Conservation (phyloP, 2,113 vertebrate species). For the Prunella fulvescens region DNA sequence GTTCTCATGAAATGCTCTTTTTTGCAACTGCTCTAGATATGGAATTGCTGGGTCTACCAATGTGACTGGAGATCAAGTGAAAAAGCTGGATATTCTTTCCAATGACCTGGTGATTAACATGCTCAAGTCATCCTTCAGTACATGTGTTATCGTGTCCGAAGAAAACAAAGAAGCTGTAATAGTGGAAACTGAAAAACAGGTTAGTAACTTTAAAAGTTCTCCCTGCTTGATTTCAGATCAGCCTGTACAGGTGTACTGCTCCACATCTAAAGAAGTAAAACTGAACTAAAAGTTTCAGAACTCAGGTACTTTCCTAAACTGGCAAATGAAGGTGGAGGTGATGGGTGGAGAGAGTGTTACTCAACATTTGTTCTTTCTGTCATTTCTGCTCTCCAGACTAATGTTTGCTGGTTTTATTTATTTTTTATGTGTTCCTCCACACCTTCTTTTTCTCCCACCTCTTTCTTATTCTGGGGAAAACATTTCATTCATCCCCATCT, state of each 20-base stretch:
- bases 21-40: conserved; percentile 75
- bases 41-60: conserved; percentile 95
- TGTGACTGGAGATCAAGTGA: conserved; percentile 95
- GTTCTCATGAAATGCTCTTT: neutral
- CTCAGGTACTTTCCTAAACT: neutral
- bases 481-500: neutral
- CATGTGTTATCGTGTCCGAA: conserved; percentile 93
- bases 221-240: neutral
- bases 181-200: conserved; percentile 86
- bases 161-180: conserved; percentile 90
- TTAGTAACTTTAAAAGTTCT: conserved; percentile 53
- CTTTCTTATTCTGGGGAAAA: neutral
- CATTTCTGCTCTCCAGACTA: neutral
- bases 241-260: neutral
- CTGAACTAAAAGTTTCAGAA: neutral
- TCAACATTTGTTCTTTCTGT: neutral
- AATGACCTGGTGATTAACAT: conserved; percentile 96
- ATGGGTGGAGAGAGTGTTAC: neutral
- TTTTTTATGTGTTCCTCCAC: neutral
- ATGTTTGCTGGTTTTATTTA: neutral
- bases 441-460: neutral
- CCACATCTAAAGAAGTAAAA: neutral
- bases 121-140: conserved; percentile 92
- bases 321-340: neutral
- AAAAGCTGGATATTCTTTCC: conserved; percentile 95